A percentile compares a stretch with the other conserved stretches of the same genome.
Evolutionary conservation across 2,113 vertebrate genomes (phyloP).

Genomic region (Oreochromis niloticus): DNA sequence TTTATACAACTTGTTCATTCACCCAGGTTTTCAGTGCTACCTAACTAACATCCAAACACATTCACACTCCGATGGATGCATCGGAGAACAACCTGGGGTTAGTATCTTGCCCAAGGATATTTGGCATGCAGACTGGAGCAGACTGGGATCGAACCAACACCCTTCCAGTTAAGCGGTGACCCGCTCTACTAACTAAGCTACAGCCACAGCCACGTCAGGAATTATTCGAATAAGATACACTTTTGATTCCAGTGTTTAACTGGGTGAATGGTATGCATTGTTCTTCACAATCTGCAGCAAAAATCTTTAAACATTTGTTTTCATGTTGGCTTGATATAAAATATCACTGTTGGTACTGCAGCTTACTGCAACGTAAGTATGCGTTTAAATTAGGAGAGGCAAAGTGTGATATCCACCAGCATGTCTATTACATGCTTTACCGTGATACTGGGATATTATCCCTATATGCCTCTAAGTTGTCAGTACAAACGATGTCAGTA

Average conservation of each 20-base stretch:
- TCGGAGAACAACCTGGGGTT: neutral
- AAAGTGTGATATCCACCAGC: neutral
- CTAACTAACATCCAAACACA: neutral
- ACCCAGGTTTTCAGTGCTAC: neutral
- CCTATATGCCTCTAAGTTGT: neutral
- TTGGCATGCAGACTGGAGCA: neutral
- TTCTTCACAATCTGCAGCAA: neutral
- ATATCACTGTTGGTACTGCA: neutral
- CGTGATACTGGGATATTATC: neutral
- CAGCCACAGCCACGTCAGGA: neutral
- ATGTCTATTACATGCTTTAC: neutral
- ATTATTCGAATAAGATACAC: neutral
- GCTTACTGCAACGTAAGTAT: neutral
- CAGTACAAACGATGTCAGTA: neutral
- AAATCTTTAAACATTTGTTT: neutral
- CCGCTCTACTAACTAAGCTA: neutral
- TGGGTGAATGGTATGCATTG: neutral
- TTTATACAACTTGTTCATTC: neutral
- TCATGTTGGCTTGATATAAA: neutral
- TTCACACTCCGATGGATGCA: neutral
- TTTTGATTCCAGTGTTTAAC: neutral
- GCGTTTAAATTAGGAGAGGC: neutral
- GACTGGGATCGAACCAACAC: neutral
- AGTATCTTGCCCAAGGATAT: neutral
- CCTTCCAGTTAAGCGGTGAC: neutral